Conservation (phyloP, 2,888 invertebrate species). For the Helleia helle region DNA sequence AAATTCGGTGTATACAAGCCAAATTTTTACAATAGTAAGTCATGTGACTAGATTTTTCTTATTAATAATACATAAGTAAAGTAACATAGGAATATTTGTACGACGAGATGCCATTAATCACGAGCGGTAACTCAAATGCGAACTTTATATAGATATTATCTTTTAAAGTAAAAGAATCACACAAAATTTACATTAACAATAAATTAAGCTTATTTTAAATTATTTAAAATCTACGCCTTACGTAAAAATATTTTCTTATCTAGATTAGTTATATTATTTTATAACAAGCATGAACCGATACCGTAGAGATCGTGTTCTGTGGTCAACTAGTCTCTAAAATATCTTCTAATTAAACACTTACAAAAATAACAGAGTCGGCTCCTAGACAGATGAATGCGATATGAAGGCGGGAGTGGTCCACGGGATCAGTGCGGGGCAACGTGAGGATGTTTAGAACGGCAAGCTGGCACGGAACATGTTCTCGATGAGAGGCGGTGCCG, state of each 20-base stretch:
- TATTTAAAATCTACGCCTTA: slow-evolving; percentile 31
- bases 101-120: slow-evolving; percentile 73
- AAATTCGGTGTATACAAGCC: slow-evolving; percentile 60
- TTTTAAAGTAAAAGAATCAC: slow-evolving; percentile 62
- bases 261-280: slow-evolving; percentile 22
- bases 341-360: slow-evolving; percentile 62
- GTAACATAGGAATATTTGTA: slow-evolving; percentile 64
- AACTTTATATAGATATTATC: slow-evolving; percentile 63
- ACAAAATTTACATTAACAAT: slow-evolving; percentile 60
- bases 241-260: slow-evolving; percentile 36
- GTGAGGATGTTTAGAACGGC: slow-evolving; percentile 81
- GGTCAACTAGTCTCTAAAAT: slow-evolving; percentile 62
- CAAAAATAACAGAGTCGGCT: slow-evolving; percentile 67
- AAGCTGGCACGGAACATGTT: slow-evolving; percentile 96
- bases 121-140: slow-evolving; percentile 75
- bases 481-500: slow-evolving; percentile 93
- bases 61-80: slow-evolving; percentile 68
- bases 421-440: slow-evolving; percentile 27
- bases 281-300: slow-evolving; percentile 51
- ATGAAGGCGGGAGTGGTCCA: slow-evolving; percentile 65
- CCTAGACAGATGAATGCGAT: slow-evolving; percentile 47
- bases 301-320: slow-evolving; percentile 66
- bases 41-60: slow-evolving; percentile 73
- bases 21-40: slow-evolving; percentile 67
- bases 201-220: slow-evolving; percentile 59